A percentile compares a stretch with the other conserved stretches of the same genome.
Conservation (phyloP, 2,797 vertebrate genomes). For the Coregonus ussuriensis region DNA sequence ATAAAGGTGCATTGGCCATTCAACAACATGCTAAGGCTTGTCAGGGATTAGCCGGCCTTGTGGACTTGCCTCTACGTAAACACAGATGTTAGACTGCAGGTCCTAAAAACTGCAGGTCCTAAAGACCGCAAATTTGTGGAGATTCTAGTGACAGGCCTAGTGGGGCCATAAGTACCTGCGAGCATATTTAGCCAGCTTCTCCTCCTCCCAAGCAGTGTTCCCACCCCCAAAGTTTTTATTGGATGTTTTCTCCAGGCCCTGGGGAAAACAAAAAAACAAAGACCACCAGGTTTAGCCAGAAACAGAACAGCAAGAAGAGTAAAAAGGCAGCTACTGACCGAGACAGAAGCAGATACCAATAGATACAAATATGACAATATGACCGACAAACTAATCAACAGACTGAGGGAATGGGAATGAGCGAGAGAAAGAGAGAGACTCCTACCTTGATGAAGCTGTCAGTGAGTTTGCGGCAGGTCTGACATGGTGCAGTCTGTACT, state of each 20-base stretch:
- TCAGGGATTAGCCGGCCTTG: not conserved
- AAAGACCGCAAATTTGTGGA: not conserved
- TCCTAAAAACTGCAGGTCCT: too few species aligned
- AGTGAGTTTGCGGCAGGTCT: conserved; percentile 85
- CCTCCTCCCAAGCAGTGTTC: conserved; percentile 97
- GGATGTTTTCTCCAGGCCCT: conserved; percentile 91
- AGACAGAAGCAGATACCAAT: not conserved
- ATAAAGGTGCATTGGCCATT: not conserved
- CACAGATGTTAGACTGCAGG: not conserved
- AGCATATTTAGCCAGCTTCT: conserved; percentile 93
- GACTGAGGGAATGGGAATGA: not conserved
- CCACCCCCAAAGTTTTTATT: conserved; percentile 96
- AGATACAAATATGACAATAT: not conserved
- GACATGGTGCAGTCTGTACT: conserved; percentile 83
- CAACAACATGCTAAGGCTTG: too few species aligned
- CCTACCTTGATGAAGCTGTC: conserved; percentile 87
- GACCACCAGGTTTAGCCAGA: not conserved
- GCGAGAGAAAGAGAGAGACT: not conserved
- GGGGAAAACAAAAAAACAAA: conserved; percentile 25
- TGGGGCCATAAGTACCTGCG: conserved; percentile 81
- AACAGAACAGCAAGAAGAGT: not conserved
- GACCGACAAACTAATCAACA: not conserved
- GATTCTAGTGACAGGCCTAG: not conserved
- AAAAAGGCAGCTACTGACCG: not conserved
- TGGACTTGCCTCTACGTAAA: not conserved